Evolutionary conservation across 2,888 invertebrate genomes (phyloP), one percentile per base, ranked within the genome.

Genomic region (Erpobdella octoculata): DNA sequence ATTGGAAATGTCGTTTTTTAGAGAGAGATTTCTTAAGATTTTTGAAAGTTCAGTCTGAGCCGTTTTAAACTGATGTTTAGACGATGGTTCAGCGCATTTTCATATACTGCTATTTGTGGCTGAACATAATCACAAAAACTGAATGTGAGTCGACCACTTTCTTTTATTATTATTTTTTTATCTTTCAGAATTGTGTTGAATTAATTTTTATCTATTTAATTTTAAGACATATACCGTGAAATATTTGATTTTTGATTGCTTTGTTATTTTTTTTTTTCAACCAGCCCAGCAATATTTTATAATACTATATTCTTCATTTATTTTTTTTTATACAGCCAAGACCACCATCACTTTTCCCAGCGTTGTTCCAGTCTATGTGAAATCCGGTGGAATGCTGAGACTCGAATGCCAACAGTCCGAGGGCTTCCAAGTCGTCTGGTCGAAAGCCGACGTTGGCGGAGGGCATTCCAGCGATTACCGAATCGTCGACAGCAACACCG

Each of bases 391-490:
- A 33, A 41, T 36, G 15, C 59, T 71, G n/a, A 59, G 59, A 25
- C 66, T 71, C 12, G 28, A 53, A 6, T 71, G 71, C n/a, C 58
- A 71, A 31, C 66, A 67, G 35, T 67, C 35, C 5, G 66, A 38
- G 12, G 67, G 67, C 38, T 71, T 67, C 67, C 58, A 36, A 28
- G 38, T 71, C 21, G 25, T 28, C 25, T 71, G 71, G 71, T 71
- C n/a, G 8, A 65, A 66, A 18, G 25, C 46, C 4, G 59, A 58
- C 28, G n/a, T 35, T 35, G n/a, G 31, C 12, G 62, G 35, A 5
- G 21, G 18, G 36, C 28, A 48, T 36, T 64, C 38, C 33, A 9
- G 28, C 8, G 21, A 71, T 12, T 71, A 71, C 21, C 33, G 67
- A 31, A 9, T 59, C 28, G n/a, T 71, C n/a, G 67, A 71, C 28